phyloP scores from a whole-genome alignment of 2,797 vertebrate genomes.

The Melanogrammus aeglefinus region DNA sequence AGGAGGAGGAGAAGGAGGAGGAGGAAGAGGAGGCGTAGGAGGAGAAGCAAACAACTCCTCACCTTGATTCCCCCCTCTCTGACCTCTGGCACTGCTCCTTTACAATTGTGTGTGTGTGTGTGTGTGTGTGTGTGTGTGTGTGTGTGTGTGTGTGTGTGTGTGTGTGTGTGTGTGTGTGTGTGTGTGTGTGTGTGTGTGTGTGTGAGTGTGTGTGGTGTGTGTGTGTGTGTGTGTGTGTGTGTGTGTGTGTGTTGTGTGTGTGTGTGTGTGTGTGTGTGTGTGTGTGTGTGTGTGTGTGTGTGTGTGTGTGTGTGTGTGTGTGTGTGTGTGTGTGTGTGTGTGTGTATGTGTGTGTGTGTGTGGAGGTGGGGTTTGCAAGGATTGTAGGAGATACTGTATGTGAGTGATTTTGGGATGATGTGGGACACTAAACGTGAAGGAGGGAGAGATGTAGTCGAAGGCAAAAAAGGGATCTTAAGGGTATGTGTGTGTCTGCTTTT shows the following conservation, averaged over 20 bases:
- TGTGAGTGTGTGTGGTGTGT: no score
- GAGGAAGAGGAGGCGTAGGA: conserved; percentile 22
- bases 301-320: conserved; percentile 4
- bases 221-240: conserved; percentile 9
- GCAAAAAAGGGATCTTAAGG: no score
- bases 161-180: conserved; percentile 6
- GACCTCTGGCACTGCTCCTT: conserved; percentile 75
- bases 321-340: conserved; percentile 6
- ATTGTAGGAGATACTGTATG: neutral
- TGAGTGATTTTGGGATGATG: neutral
- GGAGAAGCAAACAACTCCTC: neutral
- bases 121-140: neutral
- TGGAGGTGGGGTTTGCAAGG: neutral
- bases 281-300: no score
- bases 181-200: neutral
- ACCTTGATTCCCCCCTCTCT: conserved; percentile 29
- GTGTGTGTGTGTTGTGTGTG: neutral
- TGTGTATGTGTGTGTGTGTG: conserved; percentile 1
- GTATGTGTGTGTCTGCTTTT: no score
- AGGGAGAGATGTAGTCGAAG: no score
- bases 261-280: neutral
- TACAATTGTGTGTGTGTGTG: conserved; percentile 31
- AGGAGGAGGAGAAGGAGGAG: conserved; percentile 5
- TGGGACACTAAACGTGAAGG: neutral
- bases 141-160: conserved; percentile 4